A percentile compares a stretch with the other conserved stretches of the same genome.
Evolutionary conservation across 2,888 invertebrate species (phyloP).

Genomic region (Perizoma flavofasciatum): DNA sequence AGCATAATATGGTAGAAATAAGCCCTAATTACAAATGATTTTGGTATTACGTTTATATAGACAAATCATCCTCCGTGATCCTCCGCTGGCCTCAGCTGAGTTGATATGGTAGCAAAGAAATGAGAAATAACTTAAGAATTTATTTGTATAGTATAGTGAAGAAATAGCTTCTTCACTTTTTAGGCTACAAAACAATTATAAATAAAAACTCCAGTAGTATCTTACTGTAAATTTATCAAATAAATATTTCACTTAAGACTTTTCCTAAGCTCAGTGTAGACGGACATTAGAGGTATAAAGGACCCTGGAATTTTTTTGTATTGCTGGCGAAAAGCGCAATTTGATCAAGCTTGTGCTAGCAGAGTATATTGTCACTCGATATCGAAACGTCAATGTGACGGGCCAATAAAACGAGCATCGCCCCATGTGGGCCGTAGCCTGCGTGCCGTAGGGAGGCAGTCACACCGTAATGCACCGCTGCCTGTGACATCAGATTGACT

Average conservation of each 20-base stretch:
- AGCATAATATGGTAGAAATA: too few relatives aligned
- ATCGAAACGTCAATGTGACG: constrained; percentile 7
- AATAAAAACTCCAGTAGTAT: not conserved
- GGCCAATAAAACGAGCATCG: constrained; percentile 12
- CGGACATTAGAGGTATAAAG: too few relatives aligned
- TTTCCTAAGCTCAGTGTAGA: too few relatives aligned
- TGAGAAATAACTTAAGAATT: not conserved
- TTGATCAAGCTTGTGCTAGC: too few relatives aligned
- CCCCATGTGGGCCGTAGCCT: constrained; percentile 9
- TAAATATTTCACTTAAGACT: too few relatives aligned
- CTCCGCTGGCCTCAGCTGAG: too few relatives aligned
- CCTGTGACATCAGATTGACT: constrained; percentile 10
- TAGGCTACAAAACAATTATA: not conserved
- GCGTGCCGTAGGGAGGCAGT: not conserved
- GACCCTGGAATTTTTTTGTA: too few relatives aligned
- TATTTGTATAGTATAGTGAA: not conserved
- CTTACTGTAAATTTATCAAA: too few relatives aligned
- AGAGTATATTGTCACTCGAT: not conserved
- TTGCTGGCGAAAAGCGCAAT: too few relatives aligned
- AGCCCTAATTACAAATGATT: too few relatives aligned
- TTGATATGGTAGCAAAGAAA: not conserved
- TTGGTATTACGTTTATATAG: too few relatives aligned
- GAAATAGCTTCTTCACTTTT: not conserved
- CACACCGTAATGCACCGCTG: constrained; percentile 19
- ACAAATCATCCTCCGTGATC: too few relatives aligned